Percentiles rank a stretch among this genome's conserved stretches.
phyloP scores from a whole-genome alignment of 2,888 invertebrate species.

The Erynnis tages region DNA sequence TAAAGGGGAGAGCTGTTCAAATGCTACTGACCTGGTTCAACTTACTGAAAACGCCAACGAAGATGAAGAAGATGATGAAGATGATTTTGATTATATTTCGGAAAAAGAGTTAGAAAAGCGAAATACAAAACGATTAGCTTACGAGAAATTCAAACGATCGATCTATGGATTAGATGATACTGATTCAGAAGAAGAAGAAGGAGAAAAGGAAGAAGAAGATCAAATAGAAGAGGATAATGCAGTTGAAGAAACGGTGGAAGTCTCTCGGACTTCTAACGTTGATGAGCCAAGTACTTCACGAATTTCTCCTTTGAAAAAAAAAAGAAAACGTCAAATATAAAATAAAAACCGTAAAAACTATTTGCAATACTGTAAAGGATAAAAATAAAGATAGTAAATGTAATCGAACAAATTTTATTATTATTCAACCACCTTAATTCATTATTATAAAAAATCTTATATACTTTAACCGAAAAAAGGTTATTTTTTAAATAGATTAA shows the following conservation, averaged over 20 bases:
- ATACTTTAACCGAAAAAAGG: constrained; percentile 9
- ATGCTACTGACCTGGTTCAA: not conserved
- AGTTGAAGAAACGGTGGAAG: constrained; percentile 6
- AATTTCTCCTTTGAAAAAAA: constrained; percentile 2
- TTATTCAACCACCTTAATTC: constrained; percentile 6
- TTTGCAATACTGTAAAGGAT: not conserved
- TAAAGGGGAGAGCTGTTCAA: not conserved
- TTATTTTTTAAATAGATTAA: constrained; percentile 15
- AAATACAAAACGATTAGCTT: no score
- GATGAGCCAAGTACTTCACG: not conserved
- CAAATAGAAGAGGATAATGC: not conserved
- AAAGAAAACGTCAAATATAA: constrained; percentile 2
- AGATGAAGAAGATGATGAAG: not conserved
- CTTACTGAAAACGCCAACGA: not conserved
- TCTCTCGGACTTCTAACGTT: constrained; percentile 8
- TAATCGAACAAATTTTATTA: constrained; percentile 1
- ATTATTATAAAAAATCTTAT: not conserved
- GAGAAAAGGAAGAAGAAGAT: constrained; percentile 2
- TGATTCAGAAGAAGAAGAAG: constrained; percentile 6
- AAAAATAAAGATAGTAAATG: not conserved
- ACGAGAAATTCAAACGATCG: no score
- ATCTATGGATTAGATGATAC: constrained; percentile 11
- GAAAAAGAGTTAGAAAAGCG: no score
- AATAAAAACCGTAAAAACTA: not conserved
- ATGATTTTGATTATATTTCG: not conserved